Evolutionary conservation across 2,113 vertebrate species (phyloP).

Genomic region (Plotosus lineatus): DNA sequence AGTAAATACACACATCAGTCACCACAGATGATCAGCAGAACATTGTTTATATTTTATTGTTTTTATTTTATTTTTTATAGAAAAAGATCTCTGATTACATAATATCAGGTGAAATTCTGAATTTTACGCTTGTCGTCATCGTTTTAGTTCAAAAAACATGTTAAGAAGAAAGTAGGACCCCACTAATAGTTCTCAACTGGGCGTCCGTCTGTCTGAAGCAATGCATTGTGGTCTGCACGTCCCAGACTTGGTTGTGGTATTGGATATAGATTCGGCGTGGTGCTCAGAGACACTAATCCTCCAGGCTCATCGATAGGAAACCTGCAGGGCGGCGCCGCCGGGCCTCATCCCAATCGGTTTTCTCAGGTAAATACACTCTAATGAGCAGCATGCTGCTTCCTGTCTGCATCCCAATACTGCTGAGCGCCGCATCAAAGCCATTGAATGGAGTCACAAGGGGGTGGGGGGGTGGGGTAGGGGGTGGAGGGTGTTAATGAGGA

Average conservation of each 20-base stretch:
- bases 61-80: background rate
- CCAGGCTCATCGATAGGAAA: constrained; percentile 63
- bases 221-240: background rate
- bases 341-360: constrained; percentile 57
- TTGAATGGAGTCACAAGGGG: background rate
- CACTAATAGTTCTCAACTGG: background rate
- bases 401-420: constrained; percentile 72
- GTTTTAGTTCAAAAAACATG: background rate
- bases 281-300: constrained; percentile 59
- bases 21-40: background rate
- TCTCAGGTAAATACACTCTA: constrained; percentile 88
- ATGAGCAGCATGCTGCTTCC: constrained; percentile 78
- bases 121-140: background rate
- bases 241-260: constrained; percentile 32
- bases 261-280: constrained; percentile 52
- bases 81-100: background rate
- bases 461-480: background rate
- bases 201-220: constrained; percentile 12
- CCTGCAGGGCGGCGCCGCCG: constrained; percentile 24
- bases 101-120: too few relatives aligned
- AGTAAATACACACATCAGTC: background rate
- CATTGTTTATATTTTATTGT: background rate
- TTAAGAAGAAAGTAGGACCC: background rate
- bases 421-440: constrained; percentile 29
- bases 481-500: constrained; percentile 11